Conservation (phyloP, 2,797 vertebrate genomes). For the Amblyraja radiata region DNA sequence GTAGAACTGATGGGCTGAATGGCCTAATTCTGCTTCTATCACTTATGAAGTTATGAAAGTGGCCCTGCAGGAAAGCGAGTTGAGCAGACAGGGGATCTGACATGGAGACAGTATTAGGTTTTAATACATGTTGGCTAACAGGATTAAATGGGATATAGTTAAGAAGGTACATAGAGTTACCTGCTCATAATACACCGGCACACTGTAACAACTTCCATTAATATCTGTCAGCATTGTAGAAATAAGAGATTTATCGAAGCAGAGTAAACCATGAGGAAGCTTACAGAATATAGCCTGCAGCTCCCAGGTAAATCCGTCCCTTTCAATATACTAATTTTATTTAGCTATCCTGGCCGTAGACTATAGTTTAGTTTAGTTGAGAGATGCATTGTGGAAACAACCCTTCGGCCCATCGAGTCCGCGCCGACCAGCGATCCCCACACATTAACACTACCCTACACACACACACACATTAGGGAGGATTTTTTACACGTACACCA, state of each 20-base stretch:
- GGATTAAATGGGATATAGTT: conserved; percentile 12
- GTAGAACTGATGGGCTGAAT: too few relatives aligned
- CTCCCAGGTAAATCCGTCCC: background rate
- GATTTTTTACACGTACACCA: too few relatives aligned
- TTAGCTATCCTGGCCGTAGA: background rate
- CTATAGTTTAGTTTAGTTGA: too few relatives aligned
- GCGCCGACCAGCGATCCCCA: too few relatives aligned
- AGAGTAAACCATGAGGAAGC: background rate
- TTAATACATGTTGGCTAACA: background rate
- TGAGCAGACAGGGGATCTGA: background rate
- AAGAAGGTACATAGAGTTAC: background rate
- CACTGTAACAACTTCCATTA: background rate
- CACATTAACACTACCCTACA: too few relatives aligned
- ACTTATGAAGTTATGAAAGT: too few relatives aligned
- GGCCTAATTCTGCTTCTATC: too few relatives aligned
- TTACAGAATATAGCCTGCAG: background rate
- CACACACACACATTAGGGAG: too few relatives aligned
- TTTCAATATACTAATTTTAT: background rate
- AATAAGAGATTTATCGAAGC: background rate
- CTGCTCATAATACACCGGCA: too few relatives aligned
- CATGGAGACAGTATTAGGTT: background rate
- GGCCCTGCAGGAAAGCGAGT: too few relatives aligned
- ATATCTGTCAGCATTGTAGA: background rate
- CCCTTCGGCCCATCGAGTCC: too few relatives aligned
- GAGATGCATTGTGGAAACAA: too few relatives aligned